These are phyloP conservation scores for Bujurquina vittata DNA, from an alignment of 2,113 vertebrate genomes.

Conservation along the genomic window DNA sequence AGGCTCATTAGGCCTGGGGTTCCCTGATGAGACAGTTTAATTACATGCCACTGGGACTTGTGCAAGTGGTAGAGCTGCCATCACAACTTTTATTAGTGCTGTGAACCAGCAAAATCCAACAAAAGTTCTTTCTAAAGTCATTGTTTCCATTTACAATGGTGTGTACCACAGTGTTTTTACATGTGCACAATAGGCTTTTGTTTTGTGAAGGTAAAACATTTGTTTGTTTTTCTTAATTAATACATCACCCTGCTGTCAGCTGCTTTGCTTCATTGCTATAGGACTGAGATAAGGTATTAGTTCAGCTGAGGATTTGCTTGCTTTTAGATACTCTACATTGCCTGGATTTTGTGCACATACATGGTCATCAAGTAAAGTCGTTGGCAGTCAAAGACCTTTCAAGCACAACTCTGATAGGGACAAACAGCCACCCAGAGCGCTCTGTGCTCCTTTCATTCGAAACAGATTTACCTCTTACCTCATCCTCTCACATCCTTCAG, in stretches of 20 bases:
- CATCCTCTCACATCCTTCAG: slow-evolving; percentile 1
- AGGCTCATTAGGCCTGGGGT: slow-evolving; percentile 65
- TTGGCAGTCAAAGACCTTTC: slow-evolving; percentile 41
- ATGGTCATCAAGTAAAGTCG: slow-evolving; percentile 33
- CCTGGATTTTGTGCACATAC: slow-evolving; percentile 18
- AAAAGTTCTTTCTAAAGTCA: slow-evolving; percentile 25
- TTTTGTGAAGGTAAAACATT: slow-evolving; percentile 1
- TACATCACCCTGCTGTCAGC: not conserved
- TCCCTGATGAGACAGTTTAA: slow-evolving; percentile 75
- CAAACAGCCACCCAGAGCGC: slow-evolving; percentile 30
- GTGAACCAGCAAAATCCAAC: slow-evolving; percentile 29
- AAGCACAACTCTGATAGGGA: slow-evolving; percentile 36
- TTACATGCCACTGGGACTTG: slow-evolving; percentile 66
- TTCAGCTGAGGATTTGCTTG: not conserved
- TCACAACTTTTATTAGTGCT: slow-evolving; percentile 53
- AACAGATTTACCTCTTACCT: slow-evolving; percentile 21
- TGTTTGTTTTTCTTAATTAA: not conserved
- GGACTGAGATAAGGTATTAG: not conserved
- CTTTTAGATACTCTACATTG: not conserved
- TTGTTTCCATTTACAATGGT: slow-evolving; percentile 14
- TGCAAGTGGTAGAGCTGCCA: slow-evolving; percentile 50
- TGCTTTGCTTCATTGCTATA: not conserved
- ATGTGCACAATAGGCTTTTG: not conserved
- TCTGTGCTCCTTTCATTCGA: slow-evolving; percentile 14
- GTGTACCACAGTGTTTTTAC: not conserved